These are phyloP conservation scores for Lanistes nyassanus DNA, from an alignment of 1,140 invertebrate species.

Conservation along the genomic window DNA sequence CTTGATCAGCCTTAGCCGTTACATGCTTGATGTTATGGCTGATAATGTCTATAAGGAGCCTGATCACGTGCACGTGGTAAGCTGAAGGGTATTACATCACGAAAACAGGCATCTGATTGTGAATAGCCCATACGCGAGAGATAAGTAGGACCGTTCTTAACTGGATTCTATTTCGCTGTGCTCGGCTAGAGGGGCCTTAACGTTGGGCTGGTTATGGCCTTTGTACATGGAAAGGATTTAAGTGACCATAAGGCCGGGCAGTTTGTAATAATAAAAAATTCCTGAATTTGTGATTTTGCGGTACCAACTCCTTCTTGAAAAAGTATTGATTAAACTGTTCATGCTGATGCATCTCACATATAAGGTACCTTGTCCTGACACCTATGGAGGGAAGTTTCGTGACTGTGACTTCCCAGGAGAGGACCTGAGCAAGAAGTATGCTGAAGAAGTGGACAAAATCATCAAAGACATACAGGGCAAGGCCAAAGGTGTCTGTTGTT, in stretches of 20 bases:
- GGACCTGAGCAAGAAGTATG: slow-evolving; percentile 85
- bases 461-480: slow-evolving; percentile 73
- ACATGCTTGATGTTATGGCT: slow-evolving; percentile 90
- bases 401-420: slow-evolving; percentile 77
- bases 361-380: slow-evolving; percentile 78
- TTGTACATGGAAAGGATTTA: background rate
- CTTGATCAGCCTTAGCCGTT: slow-evolving; percentile 96
- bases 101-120: background rate
- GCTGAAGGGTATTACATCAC: slow-evolving; percentile 67
- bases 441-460: slow-evolving; percentile 84
- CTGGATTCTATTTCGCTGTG: no score
- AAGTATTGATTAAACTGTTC: background rate
- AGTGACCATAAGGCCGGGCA: background rate
- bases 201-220: background rate
- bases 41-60: slow-evolving; percentile 74
- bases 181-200: background rate
- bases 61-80: slow-evolving; percentile 92
- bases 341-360: background rate
- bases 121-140: background rate
- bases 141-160: background rate
- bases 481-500: slow-evolving; percentile 78
- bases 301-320: background rate
- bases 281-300: background rate
- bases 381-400: slow-evolving; percentile 90
- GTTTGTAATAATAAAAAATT: no score